These are phyloP conservation scores for Calameuta pallipes DNA, from an alignment of 2,888 invertebrate species.

Conservation along the genomic window DNA sequence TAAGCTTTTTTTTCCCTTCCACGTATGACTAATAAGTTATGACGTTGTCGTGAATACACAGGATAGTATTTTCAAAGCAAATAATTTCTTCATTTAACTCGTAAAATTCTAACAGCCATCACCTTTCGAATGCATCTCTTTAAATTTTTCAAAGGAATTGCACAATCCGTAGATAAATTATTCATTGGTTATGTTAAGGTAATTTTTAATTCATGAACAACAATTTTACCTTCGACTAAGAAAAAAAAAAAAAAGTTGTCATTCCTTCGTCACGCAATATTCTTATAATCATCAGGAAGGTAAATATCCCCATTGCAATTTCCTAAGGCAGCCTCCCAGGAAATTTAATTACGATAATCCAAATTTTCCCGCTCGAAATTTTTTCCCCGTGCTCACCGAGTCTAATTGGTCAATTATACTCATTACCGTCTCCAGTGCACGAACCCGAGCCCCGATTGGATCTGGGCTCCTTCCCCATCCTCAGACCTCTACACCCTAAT, in stretches of 20 bases:
- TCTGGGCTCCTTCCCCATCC: constrained; percentile 42
- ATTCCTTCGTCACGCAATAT: background rate
- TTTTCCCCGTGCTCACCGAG: constrained; percentile 54
- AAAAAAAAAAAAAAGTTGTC: background rate
- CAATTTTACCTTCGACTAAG: background rate
- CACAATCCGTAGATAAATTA: background rate
- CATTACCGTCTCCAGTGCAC: constrained; percentile 63
- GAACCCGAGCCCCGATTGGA: constrained; percentile 59
- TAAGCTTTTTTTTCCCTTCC: background rate
- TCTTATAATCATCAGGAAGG: background rate
- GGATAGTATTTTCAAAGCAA: background rate
- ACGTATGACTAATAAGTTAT: background rate
- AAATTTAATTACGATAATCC: constrained; percentile 29
- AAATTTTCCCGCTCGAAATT: constrained; percentile 37
- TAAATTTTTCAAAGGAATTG: background rate
- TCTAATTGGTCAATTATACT: constrained; percentile 67
- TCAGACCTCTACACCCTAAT: constrained; percentile 16
- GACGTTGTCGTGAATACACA: background rate
- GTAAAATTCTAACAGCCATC: background rate
- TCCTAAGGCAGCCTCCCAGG: background rate
- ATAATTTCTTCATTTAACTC: background rate
- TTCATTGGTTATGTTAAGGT: background rate
- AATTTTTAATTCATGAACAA: background rate
- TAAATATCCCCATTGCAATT: background rate
- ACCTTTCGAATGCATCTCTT: background rate